A percentile compares a stretch with the other conserved stretches of the same genome.
Conservation (phyloP, 2,113 vertebrate genomes). For the Apus apus region DNA sequence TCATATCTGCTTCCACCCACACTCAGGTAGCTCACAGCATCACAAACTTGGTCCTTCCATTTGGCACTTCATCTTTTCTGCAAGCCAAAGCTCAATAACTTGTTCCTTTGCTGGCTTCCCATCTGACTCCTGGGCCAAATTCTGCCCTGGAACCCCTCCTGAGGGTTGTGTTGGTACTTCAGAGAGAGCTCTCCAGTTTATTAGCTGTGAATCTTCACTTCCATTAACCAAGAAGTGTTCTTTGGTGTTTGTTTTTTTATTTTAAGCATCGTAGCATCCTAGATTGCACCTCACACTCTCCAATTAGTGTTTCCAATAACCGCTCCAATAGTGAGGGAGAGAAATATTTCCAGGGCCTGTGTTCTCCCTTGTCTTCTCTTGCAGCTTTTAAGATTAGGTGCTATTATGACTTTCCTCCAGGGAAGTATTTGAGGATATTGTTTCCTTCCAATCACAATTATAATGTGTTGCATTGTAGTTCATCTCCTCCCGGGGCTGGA, state of each 20-base stretch:
- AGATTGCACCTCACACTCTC: neutral
- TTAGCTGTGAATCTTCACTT: neutral
- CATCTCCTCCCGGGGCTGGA: neutral
- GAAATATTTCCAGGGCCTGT: neutral
- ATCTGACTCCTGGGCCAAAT: neutral
- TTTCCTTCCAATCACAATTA: neutral
- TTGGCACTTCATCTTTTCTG: neutral
- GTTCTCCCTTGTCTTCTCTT: neutral
- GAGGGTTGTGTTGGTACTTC: neutral
- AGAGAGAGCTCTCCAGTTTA: neutral
- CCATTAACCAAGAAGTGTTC: neutral
- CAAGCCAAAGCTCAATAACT: neutral
- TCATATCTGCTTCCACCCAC: neutral
- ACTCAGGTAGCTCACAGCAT: neutral
- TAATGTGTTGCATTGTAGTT: neutral
- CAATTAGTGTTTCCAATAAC: neutral
- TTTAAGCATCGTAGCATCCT: neutral
- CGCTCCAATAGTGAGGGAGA: neutral
- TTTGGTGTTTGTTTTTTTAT: neutral
- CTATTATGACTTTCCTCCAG: neutral
- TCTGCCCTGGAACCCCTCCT: neutral
- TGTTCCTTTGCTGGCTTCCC: neutral
- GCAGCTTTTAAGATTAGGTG: neutral
- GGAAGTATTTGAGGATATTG: neutral
- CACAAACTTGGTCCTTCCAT: fast-evolving